Evolutionary conservation across 2,888 invertebrate species (phyloP), one percentile per base, ranked within the genome.

Genomic region (Autographa pulchrina): DNA sequence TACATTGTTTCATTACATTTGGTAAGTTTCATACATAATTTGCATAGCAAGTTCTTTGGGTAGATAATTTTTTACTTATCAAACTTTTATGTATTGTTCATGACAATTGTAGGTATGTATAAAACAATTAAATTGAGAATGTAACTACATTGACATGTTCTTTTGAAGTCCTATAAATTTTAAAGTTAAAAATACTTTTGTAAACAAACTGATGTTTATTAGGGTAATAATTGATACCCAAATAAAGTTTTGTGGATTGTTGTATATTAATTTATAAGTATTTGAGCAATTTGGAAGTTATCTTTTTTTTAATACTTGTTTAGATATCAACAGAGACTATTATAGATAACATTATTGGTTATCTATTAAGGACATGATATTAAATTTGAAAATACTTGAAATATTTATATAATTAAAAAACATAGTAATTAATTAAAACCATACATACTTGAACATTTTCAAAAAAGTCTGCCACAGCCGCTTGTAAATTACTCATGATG

Each of bases 401-500:
- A 48, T n/a, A n/a, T 8, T 35, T 8, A n/a, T 16, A 43, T 4
- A 43, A 41, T 41, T 41, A 13, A 1, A 13, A 6, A 0, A 43
- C 20, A 20, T 11, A 7, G 18, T 54, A 54, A 54, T 3, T 18
- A 41, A 8, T 18, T 43, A 31, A 11, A 64, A 14, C n/a, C n/a
- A 58, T 87, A 93, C 93, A 88, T 90, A 93, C 93, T 76, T 86
- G 81, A 68, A 82, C 20, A 65, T 86, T 88, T 77, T 89, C 92
- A 70, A 90, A 75, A 72, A 88, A 81, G 61, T 92, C 91, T 58
- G 83, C 84, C 41, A 90, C 69, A 65, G 90, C 92, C 74, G 87
- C 90, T 86, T 91, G 74, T 80, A 93, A 85, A 74, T 91, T 90
- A 87, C 86, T 90, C 93, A 93, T 93, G 68, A 75, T 85, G 65